These are phyloP conservation scores for Iphiclides podalirius DNA, from an alignment of 2,888 invertebrate genomes.

Conservation along the genomic window DNA sequence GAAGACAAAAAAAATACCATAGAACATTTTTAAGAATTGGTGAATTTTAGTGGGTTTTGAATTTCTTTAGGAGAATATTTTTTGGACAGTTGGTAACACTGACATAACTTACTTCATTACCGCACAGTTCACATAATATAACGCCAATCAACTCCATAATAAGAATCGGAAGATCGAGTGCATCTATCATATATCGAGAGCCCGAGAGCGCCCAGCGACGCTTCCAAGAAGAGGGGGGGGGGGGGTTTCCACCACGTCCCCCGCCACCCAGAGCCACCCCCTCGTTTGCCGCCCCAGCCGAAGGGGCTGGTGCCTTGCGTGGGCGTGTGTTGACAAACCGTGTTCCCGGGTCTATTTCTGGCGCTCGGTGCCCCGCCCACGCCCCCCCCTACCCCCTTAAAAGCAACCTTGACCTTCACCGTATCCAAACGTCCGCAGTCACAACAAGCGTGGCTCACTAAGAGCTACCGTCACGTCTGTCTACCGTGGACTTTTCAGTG, in stretches of 20 bases:
- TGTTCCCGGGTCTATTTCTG: conserved; percentile 67
- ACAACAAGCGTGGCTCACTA: conserved; percentile 65
- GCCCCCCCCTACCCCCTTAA: conserved; percentile 31
- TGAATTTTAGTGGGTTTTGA: too few relatives aligned
- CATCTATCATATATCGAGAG: conserved; percentile 1
- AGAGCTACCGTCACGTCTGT: too few relatives aligned
- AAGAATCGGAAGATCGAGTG: neutral
- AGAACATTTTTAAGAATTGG: too few relatives aligned
- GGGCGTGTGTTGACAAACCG: conserved; percentile 78
- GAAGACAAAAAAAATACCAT: too few relatives aligned
- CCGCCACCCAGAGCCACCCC: neutral
- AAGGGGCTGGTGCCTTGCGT: conserved; percentile 46
- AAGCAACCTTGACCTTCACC: conserved; percentile 70
- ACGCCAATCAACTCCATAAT: neutral
- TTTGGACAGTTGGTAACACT: too few relatives aligned
- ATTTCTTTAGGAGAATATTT: too few relatives aligned
- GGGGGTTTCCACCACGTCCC: too few relatives aligned
- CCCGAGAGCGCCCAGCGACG: too few relatives aligned
- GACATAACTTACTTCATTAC: too few relatives aligned
- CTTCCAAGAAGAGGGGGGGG: conserved; percentile 11
- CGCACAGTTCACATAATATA: too few relatives aligned
- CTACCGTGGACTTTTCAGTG: too few relatives aligned
- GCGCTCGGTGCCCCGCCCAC: conserved; percentile 34
- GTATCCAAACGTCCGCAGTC: conserved; percentile 77
- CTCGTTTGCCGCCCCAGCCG: conserved; percentile 27